Conservation (phyloP, 2,797 vertebrate species). For the Kryptolebias ocellatus region DNA sequence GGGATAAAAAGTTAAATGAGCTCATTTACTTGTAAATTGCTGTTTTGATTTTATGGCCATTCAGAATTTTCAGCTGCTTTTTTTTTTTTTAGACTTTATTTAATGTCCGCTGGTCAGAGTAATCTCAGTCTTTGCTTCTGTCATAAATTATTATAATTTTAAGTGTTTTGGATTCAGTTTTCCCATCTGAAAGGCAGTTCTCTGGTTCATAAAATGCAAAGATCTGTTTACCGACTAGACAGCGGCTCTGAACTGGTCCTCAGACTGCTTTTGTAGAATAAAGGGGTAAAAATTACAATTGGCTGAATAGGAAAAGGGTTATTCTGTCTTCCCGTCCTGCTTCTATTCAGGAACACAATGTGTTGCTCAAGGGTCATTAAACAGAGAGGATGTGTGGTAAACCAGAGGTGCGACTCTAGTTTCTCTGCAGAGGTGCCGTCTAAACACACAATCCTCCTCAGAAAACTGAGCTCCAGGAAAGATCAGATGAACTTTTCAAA, state of each 20-base stretch:
- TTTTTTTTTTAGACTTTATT: too few relatives aligned
- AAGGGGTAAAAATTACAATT: slow-evolving; percentile 3
- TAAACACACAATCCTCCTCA: not conserved
- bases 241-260: slow-evolving; percentile 1
- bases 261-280: slow-evolving; percentile 11
- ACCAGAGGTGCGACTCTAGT: slow-evolving; percentile 6
- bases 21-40: too few relatives aligned
- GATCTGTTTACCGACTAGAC: not conserved
- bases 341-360: slow-evolving; percentile 30
- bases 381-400: slow-evolving; percentile 30
- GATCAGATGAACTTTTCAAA: too few relatives aligned
- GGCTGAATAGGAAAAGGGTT: slow-evolving; percentile 20
- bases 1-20: too few relatives aligned
- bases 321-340: slow-evolving; percentile 23
- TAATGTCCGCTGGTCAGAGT: too few relatives aligned
- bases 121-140: too few relatives aligned
- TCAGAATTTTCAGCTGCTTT: too few relatives aligned
- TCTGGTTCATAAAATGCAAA: not conserved
- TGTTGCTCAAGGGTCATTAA: slow-evolving; percentile 30
- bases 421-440: slow-evolving; percentile 8
- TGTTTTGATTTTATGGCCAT: too few relatives aligned
- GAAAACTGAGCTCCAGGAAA: too few relatives aligned
- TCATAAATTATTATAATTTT: not conserved
- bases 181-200: not conserved
- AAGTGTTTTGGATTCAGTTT: not conserved